phyloP scores from a whole-genome alignment of 2,113 vertebrate genomes.

The Phoxinus phoxinus region DNA sequence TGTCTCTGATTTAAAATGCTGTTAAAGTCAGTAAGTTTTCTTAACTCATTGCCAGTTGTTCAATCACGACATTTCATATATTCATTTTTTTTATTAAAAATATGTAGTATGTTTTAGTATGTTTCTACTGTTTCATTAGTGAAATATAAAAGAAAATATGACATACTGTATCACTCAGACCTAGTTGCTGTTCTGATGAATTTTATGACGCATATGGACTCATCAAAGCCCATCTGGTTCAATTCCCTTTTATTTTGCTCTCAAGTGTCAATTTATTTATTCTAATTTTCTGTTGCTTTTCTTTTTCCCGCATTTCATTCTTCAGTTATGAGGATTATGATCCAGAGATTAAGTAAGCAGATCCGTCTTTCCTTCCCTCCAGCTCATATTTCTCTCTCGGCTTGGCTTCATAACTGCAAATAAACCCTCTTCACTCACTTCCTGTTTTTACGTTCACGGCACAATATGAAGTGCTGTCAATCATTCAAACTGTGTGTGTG shows the following conservation, averaged over 20 bases:
- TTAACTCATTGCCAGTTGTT: neutral
- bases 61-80: neutral
- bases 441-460: neutral
- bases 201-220: neutral
- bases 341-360: slow-evolving; percentile 97
- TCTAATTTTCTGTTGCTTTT: slow-evolving; percentile 78
- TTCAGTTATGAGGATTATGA: slow-evolving; percentile 95
- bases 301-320: slow-evolving; percentile 80
- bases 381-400: neutral
- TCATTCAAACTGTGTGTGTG: neutral
- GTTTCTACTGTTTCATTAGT: neutral
- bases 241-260: slow-evolving; percentile 31
- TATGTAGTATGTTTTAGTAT: neutral
- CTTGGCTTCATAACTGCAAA: neutral
- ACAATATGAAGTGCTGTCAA: slow-evolving; percentile 1
- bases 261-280: slow-evolving; percentile 54
- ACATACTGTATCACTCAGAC: neutral
- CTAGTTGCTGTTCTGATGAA: neutral
- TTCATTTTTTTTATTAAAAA: neutral
- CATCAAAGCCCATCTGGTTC: neutral
- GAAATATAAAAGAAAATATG: neutral
- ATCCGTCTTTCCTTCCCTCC: slow-evolving; percentile 73
- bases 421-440: slow-evolving; percentile 1
- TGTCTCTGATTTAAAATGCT: neutral
- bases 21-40: neutral